Evolutionary conservation across 2,888 invertebrate species (phyloP).

Genomic region (Morpho achilles): DNA sequence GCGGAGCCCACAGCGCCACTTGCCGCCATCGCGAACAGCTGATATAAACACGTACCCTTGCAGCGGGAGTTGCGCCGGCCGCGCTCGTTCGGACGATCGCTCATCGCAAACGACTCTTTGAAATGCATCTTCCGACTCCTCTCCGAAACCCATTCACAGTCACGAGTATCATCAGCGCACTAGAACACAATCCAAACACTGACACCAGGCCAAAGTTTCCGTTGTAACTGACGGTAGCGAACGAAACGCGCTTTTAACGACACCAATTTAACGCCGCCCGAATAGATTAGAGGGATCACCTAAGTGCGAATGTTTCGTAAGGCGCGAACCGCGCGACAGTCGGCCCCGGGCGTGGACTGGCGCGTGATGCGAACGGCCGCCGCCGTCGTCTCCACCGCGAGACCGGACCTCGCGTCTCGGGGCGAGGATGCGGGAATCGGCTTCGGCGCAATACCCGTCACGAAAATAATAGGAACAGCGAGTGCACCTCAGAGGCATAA

Average conservation of each 20-base stretch:
- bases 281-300: constrained; percentile 27
- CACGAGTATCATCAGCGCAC: constrained; percentile 72
- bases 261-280: constrained; percentile 13
- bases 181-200: constrained; percentile 66
- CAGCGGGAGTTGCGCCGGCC: constrained; percentile 76
- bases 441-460: constrained; percentile 80
- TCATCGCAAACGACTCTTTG: constrained; percentile 78
- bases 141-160: constrained; percentile 72
- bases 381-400: constrained; percentile 73
- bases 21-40: constrained; percentile 42
- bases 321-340: constrained; percentile 71
- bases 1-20: constrained; percentile 27
- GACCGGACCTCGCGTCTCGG: constrained; percentile 78
- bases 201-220: constrained; percentile 42
- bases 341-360: constrained; percentile 73
- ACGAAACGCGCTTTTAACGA: constrained; percentile 32
- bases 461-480: constrained; percentile 79
- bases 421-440: constrained; percentile 79
- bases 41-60: constrained; percentile 67
- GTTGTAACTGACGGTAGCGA: constrained; percentile 32
- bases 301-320: constrained; percentile 42
- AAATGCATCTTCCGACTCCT: constrained; percentile 76
- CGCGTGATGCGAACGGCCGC: constrained; percentile 68
- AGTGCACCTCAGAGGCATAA: constrained; percentile 79
- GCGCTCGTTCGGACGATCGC: constrained; percentile 77